Evolutionary conservation across 2,113 vertebrate genomes (phyloP), one percentile per base, ranked within the genome.

Genomic region (Thryonomys swinderianus): DNA sequence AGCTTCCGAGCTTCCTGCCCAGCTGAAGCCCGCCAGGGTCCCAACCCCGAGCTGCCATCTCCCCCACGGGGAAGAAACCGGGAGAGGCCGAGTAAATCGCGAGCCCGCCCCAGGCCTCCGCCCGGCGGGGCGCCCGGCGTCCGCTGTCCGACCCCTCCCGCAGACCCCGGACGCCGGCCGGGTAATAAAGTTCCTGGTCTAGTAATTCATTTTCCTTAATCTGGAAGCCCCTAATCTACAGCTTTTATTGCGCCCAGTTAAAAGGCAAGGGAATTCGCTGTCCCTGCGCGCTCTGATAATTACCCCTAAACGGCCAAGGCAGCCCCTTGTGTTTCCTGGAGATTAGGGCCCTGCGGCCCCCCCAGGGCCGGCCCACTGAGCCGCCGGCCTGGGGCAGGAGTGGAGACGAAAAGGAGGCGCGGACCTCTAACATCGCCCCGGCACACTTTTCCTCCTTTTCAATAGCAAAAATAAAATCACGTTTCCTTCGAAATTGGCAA

Each of bases 341-440:
- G 99, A 99, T 99, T 99, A 99, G 98, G 98, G 98, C 98, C 98
- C 98, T 71, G 98, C 98, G 98, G 98, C 98, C 97, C 98, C 98
- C 99, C 99, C 98, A 98, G 98, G 99, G 99, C 98, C 97, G 97
- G 98, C 98, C 81, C 97, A 97, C 98, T 96, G 96, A 99, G 98
- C 96, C 97, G 98, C 98, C 76, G 90, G 98, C 97, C 97, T 96
- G 98, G 96, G 88, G 92, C 0, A 48, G 98, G 96, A 97, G 95
- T 97, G 97, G 96, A 94, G 89, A 80, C 96, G 74, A 98, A 97
- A 97, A 98, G 73, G 96, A 76, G 66, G 90, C 90, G 96, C 51
- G 83, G 83, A 27, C 25, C 30, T 45, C 34, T 40, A 1, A 4
- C 2, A 2, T 30, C 42, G 34, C 59, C 16, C 42, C 11, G 12